A percentile compares a stretch with the other conserved stretches of the same genome.
Evolutionary conservation across 1,140 invertebrate genomes (phyloP).

Genomic region (Parapsyche elsis): DNA sequence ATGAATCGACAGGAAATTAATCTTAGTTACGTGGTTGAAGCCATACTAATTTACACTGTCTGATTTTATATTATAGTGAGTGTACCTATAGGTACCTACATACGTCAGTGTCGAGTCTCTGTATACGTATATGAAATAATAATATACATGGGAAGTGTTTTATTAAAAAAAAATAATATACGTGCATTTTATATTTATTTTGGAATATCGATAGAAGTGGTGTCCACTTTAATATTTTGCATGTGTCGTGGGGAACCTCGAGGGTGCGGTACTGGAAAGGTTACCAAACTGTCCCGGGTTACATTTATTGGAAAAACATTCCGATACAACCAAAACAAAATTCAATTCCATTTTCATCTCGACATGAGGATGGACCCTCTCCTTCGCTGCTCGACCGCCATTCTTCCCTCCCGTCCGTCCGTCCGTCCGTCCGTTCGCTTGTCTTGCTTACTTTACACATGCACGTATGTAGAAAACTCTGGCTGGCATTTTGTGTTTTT

Average conservation of each 20-base stretch:
- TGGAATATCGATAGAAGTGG: slow-evolving; percentile 17
- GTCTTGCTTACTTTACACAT: slow-evolving; percentile 34
- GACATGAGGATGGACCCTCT: slow-evolving; percentile 35
- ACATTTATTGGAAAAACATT: slow-evolving; percentile 57
- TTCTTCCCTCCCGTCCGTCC: slow-evolving; percentile 26
- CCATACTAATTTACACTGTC: neutral
- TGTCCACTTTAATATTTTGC: slow-evolving; percentile 33
- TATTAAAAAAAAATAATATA: slow-evolving; percentile 16
- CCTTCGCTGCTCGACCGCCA: slow-evolving; percentile 19
- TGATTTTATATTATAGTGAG: too few relatives aligned
- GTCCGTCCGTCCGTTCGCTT: neutral
- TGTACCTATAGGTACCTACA: too few relatives aligned
- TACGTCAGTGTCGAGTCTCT: too few relatives aligned
- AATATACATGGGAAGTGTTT: neutral
- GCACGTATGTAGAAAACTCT: slow-evolving; percentile 23
- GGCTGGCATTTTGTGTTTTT: neutral
- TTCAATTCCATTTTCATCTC: slow-evolving; percentile 56
- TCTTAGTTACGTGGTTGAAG: slow-evolving; percentile 26
- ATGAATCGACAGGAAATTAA: slow-evolving; percentile 23
- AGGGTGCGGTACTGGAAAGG: slow-evolving; percentile 41
- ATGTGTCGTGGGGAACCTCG: slow-evolving; percentile 26
- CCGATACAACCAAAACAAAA: slow-evolving; percentile 57
- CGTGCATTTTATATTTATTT: slow-evolving; percentile 12
- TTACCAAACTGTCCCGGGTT: slow-evolving; percentile 51
- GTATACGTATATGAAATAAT: too few relatives aligned